Evolutionary conservation across 2,797 vertebrate genomes (phyloP), one percentile per base, ranked within the genome.

Genomic region (Phalloptychus januarius): DNA sequence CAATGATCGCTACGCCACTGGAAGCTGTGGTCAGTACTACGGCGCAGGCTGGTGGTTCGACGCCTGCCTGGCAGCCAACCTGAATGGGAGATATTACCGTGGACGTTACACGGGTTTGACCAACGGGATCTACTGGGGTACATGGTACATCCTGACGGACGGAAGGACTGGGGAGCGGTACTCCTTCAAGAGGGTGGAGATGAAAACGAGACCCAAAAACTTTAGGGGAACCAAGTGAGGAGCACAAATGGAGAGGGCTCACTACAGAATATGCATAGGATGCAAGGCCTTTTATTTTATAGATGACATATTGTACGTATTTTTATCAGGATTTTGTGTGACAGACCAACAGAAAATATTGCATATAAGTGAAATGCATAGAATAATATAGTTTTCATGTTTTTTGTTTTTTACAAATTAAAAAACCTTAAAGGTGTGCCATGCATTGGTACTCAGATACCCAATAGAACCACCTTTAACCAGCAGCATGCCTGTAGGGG

Each of bases 1-100:
- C 87, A 89, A 96, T 4, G 96, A 97, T 88, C 95, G 95, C 1
- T 96, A 97, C 1, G 28, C 83, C 0, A 81, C 93, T 7, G 96
- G 96, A 16, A 96, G 93, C 92, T 97, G 96, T 61, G 96, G 94
- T 33, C 93, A 94, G 33, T 97, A 96, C 86, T 97, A 96, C 0
- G 95, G 96, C 1, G 94, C 96, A 3, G 95, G 96, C 58, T 96
- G 96, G 96, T 96, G 96, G 96, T 97, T 96, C n/a, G 95, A 96
- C 40, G 94, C 96, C 36, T 97, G 96, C 83, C 89, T 96, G 79
- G 96, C 96, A 20, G 95, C 95, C 28, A 96, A 97, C 83, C 85
- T 96, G 54, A 96, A 96, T 3, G 96, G 96, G 54, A 94, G 79
- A 28, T 97, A 96, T 74, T 93, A 96, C 85, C 87, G 56, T 0